Percentiles rank a stretch among this genome's conserved stretches.
Evolutionary conservation across 2,113 vertebrate species (phyloP).

Genomic region (Syngnathus scovelli): DNA sequence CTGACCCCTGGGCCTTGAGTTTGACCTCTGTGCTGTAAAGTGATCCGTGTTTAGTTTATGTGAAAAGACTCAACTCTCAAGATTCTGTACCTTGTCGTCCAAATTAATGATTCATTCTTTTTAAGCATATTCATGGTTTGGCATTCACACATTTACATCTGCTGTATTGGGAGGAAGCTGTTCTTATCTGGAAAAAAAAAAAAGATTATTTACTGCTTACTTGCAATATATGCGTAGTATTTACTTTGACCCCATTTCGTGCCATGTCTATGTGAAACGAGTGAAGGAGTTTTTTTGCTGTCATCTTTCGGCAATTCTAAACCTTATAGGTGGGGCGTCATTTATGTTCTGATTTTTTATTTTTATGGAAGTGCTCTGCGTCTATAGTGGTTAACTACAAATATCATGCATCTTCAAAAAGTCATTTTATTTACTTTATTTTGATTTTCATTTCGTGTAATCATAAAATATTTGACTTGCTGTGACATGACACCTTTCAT

Average conservation of each 20-base stretch:
- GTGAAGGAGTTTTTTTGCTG: neutral
- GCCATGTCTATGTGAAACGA: neutral
- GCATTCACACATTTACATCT: too few species aligned
- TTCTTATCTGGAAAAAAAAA: too few species aligned
- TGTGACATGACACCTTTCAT: neutral
- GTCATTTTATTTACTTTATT: neutral
- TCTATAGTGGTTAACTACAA: neutral
- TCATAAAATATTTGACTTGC: neutral
- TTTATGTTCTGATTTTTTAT: neutral
- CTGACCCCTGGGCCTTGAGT: too few species aligned
- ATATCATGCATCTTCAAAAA: too few species aligned
- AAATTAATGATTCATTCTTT: too few species aligned
- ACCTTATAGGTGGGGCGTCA: neutral
- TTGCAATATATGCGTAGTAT: neutral
- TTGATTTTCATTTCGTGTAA: neutral
- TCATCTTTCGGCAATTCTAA: neutral
- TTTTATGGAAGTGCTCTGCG: neutral
- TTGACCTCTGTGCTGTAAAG: too few species aligned
- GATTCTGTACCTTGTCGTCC: too few species aligned
- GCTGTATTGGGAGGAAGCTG: too few species aligned
- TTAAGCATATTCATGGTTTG: too few species aligned
- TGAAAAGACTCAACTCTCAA: too few species aligned
- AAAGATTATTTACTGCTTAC: neutral
- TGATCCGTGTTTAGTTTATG: too few species aligned
- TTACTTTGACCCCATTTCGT: neutral